Conservation (phyloP, 1,140 invertebrate species). For the Berghia stephanieae region DNA sequence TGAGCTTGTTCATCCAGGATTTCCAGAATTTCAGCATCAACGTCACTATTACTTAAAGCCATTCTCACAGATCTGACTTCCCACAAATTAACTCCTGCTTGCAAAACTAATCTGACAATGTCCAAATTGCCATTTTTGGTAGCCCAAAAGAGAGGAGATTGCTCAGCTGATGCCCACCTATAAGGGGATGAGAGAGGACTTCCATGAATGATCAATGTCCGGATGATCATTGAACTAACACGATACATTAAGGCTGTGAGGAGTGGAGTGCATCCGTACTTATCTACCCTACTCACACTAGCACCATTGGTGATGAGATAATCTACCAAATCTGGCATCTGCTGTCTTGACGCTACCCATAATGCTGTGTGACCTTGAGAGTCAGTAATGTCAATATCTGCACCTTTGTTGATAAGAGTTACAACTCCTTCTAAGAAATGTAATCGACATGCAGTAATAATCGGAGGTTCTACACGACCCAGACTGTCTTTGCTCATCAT, state of each 20-base stretch:
- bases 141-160: slow-evolving; percentile 59
- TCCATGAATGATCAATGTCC: slow-evolving; percentile 56
- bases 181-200: slow-evolving; percentile 49
- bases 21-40: slow-evolving; percentile 45
- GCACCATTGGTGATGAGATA: slow-evolving; percentile 60
- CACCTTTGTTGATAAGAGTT: slow-evolving; percentile 53
- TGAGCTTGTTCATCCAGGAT: slow-evolving; percentile 51
- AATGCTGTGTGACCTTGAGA: slow-evolving; percentile 60
- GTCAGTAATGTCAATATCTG: slow-evolving; percentile 59
- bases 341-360: slow-evolving; percentile 58
- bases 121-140: slow-evolving; percentile 57
- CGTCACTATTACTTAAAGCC: slow-evolving; percentile 47
- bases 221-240: slow-evolving; percentile 55
- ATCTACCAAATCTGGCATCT: slow-evolving; percentile 58
- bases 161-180: slow-evolving; percentile 43
- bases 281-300: slow-evolving; percentile 58
- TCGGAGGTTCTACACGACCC: slow-evolving; percentile 57
- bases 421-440: slow-evolving; percentile 58
- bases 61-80: slow-evolving; percentile 52
- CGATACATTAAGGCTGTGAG: slow-evolving; percentile 56
- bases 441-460: slow-evolving; percentile 61
- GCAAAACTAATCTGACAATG: slow-evolving; percentile 54
- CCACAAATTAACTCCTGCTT: slow-evolving; percentile 51
- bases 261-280: slow-evolving; percentile 54
- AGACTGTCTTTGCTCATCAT: slow-evolving; percentile 59